Base-by-base conservation (phyloP, 2,888 invertebrate species). In the Phengaris arion region DNA sequence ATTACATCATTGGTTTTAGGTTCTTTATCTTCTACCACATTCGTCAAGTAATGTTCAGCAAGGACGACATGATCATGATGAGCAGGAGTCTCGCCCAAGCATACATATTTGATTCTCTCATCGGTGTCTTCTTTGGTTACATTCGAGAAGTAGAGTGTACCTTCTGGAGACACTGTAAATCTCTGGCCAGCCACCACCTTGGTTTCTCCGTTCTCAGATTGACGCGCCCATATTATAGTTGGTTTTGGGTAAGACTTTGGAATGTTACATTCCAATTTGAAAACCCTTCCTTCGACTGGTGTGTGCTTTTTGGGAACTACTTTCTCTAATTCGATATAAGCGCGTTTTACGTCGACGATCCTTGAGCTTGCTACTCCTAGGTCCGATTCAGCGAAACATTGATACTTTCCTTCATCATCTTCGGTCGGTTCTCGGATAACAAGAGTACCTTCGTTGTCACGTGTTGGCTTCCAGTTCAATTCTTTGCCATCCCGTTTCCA, bases 231-330 rank as follows among this genome's bases (percentile, higher is more conserved):
- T 0, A 81, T 80, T 0, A 92, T 87, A 6, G 82, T 84, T 0
- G 91, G 91, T 75, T 85, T 85, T 0, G 92, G 92, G 76, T 90
- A 89, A 0, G 86, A 83, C 2, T 88, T 83, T 0, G 90, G 87
- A 0, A 86, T 84, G 0, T 80, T 74, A 59, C 92, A 92, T 8
- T 87, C 86, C 6, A 92, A 77, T 78, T 89, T 85, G 76, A 83
- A 90, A 0, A 88, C 86, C 12, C 83, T 86, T 0, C 90, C 92
- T 80, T 87, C 85, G 0, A 87, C 83, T 0, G 91, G 88, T 0
- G 81, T 86, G 57, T 87, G 85, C 9, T 83, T 85, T 75, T 85
- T 80, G 0, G 82, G 76, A 13, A 81, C 80, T 0, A 85, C 79
- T 64, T 83, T 76, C 0, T 87, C 86, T 0, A 76, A 75, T 13